Conservation (phyloP, 2,113 vertebrate genomes). For the Paedocypris sp. region DNA sequence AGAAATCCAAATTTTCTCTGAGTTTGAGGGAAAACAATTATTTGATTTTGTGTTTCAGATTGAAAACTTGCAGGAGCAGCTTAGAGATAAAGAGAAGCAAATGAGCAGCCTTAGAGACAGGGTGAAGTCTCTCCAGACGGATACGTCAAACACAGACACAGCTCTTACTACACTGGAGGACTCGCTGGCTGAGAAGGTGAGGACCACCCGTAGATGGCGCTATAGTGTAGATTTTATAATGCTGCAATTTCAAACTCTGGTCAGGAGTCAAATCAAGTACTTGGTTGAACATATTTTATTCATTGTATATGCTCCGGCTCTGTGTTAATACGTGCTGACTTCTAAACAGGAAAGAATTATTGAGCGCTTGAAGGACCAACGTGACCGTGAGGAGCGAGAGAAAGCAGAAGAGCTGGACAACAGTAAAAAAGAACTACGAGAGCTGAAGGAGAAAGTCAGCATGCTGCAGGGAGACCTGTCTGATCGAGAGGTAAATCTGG, state of each 20-base stretch:
- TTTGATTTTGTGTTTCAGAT: constrained; percentile 58
- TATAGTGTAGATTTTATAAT: too few species aligned
- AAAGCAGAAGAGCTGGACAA: constrained; percentile 88
- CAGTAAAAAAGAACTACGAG: constrained; percentile 91
- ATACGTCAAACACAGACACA: constrained; percentile 94
- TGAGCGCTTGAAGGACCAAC: constrained; percentile 90
- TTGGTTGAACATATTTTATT: neutral
- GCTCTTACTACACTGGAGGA: constrained; percentile 92
- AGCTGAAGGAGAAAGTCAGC: constrained; percentile 87
- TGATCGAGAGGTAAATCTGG: constrained; percentile 89
- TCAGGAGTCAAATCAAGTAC: neutral
- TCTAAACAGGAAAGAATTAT: constrained; percentile 78
- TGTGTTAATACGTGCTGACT: neutral
- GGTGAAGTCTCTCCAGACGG: constrained; percentile 88
- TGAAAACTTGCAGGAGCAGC: constrained; percentile 93
- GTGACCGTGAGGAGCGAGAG: constrained; percentile 90
- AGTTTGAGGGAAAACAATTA: too few species aligned
- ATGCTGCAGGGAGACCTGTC: constrained; percentile 92
- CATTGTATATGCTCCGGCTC: neutral
- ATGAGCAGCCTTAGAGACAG: constrained; percentile 93
- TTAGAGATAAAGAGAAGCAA: constrained; percentile 97
- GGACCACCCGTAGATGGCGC: neutral
- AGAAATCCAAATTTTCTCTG: too few species aligned
- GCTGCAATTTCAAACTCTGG: neutral
- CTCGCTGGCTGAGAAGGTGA: constrained; percentile 88